Base-by-base conservation (phyloP, 2,888 invertebrate genomes). In the Harpagoxenus sublaevis region DNA sequence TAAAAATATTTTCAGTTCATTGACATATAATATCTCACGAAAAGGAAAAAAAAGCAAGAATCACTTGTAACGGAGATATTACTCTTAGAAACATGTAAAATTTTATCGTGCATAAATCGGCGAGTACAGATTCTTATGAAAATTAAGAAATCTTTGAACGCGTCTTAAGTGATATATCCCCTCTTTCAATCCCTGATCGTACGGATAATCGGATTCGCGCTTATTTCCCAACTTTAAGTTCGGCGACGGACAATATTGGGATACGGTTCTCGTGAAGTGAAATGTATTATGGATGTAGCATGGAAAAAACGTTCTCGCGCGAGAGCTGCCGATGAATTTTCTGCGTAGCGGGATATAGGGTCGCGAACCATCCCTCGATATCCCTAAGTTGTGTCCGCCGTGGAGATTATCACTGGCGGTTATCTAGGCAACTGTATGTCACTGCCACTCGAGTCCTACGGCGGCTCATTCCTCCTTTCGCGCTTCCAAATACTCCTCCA, bases 401-500 rank as follows among this genome's bases (percentile, higher is more conserved):
- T 42, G 65, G 23, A 84, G 74, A 57, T 84, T 48, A 79, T 84
- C 68, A 51, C 57, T 57, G 79, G 51, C 42, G n/a, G 70, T 86
- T 79, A 88, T 79, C 70, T 71, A 55, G 60, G 83, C 83, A 63
- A 53, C 57, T 81, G 86, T 68, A 63, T 35, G 42, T 86, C 84
- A 83, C 60, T 66, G 68, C 42, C 79, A 65, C 53, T 63, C 70
- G 71, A 84, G 73, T 82, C 57, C 68, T 57, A 51, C 48, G 55
- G 51, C 75, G 83, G 77, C 83, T 83, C 63, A 79, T 53, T 81
- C 57, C 73, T 70, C 78, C 78, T 81, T 68, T 81, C 60, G 79
- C 79, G 85, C 79, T 88, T 85, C 66, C 81, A 85, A 83, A 77
- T 83, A 83, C 74, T 84, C 86, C 83, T 75, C 51, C 68, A 81